Conservation (phyloP, 2,797 vertebrate genomes). For the Diceros bicornis region DNA sequence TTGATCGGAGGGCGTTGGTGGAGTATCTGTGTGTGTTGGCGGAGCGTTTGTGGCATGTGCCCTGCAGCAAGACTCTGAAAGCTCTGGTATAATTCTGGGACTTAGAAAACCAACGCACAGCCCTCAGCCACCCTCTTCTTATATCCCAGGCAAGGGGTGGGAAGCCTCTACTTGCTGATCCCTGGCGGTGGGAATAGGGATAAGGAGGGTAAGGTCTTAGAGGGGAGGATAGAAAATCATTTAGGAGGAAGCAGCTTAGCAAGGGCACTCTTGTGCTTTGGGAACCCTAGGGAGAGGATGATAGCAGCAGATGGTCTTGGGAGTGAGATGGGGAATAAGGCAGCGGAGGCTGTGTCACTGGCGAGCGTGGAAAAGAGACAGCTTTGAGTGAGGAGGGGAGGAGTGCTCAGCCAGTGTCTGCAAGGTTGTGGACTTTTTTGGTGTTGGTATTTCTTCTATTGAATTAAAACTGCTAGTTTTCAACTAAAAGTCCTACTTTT, state of each 20-base stretch:
- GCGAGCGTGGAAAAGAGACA: not conserved
- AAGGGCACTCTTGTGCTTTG: not conserved
- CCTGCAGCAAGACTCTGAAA: not conserved
- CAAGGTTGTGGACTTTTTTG: not conserved
- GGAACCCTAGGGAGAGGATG: not conserved
- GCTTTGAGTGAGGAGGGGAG: not conserved
- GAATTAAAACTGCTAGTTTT: constrained; percentile 21
- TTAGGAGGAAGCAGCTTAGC: not conserved
- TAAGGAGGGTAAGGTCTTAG: not conserved
- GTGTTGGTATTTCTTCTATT: not conserved
- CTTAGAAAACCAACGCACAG: not conserved
- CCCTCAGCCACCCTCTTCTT: not conserved
- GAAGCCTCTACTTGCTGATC: not conserved
- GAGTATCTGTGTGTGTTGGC: not conserved
- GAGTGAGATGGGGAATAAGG: not conserved
- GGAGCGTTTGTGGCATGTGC: not conserved
- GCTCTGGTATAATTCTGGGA: not conserved
- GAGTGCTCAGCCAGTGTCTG: not conserved
- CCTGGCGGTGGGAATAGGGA: not conserved
- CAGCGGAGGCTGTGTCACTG: not conserved
- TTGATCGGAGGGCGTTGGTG: not conserved
- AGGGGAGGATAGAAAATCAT: not conserved
- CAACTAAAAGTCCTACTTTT: not conserved
- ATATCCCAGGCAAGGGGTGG: not conserved
- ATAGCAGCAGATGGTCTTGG: not conserved